Conservation (phyloP, 2,888 invertebrate genomes). For the Eurytoma adleriae region DNA sequence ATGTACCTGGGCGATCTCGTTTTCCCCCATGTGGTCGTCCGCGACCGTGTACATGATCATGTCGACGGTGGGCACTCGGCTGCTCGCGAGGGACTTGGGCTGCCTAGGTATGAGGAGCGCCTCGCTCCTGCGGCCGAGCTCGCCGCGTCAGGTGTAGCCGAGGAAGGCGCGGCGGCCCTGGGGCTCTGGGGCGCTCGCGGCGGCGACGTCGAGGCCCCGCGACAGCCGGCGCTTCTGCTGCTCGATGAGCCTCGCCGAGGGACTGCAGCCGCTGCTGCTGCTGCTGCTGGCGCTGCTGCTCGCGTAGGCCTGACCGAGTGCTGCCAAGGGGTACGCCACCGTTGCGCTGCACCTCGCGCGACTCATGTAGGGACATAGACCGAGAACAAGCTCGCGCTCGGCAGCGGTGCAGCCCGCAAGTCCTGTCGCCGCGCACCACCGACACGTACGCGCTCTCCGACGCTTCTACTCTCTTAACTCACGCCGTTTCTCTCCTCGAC, state of each 20-base stretch:
- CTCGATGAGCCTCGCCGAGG: slow-evolving; percentile 11
- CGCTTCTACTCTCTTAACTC: no score
- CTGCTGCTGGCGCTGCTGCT: slow-evolving; percentile 20
- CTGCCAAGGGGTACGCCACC: slow-evolving; percentile 29
- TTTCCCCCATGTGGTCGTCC: slow-evolving; percentile 78
- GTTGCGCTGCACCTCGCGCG: slow-evolving; percentile 38
- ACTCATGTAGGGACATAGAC: slow-evolving; percentile 66
- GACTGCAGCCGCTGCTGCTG: slow-evolving; percentile 19
- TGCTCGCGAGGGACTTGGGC: background rate
- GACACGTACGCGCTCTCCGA: background rate
- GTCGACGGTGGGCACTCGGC: slow-evolving; percentile 43
- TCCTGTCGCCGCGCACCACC: background rate
- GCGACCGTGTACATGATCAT: slow-evolving; percentile 75
- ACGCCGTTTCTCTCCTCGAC: background rate
- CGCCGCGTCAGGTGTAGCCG: slow-evolving; percentile 29
- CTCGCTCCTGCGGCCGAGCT: slow-evolving; percentile 10
- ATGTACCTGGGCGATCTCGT: slow-evolving; percentile 79
- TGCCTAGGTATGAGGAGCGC: slow-evolving; percentile 22
- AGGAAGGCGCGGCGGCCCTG: background rate
- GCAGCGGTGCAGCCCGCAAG: background rate
- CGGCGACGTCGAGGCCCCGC: background rate
- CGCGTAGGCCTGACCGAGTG: background rate
- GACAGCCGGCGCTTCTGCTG: slow-evolving; percentile 34
- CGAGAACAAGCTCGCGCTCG: background rate
- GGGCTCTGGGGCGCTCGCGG: background rate